Conservation (phyloP, 2,113 vertebrate species). For the Aleadryas rufinucha region DNA sequence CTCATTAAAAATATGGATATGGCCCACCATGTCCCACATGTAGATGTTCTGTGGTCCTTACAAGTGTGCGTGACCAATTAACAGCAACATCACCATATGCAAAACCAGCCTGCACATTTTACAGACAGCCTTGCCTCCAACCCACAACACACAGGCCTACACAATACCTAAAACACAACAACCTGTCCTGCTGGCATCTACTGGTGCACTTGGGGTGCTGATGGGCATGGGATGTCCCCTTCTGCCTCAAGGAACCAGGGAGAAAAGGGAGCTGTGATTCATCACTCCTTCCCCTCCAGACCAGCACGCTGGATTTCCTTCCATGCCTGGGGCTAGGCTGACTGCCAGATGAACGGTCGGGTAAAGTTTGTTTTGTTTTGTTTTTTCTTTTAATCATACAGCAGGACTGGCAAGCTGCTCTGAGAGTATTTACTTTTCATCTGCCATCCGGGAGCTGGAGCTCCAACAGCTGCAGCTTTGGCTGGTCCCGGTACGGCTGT, state of each 20-base stretch:
- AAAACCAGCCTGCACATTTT: not conserved
- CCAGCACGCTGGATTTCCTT: slow-evolving; percentile 4
- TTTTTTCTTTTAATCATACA: slow-evolving; percentile 25
- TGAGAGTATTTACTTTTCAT: slow-evolving; percentile 23
- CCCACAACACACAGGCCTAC: not conserved
- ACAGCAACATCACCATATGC: too few species aligned
- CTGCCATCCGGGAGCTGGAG: not conserved
- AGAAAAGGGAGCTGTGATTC: not conserved
- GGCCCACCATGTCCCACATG: not conserved
- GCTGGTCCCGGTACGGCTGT: not conserved
- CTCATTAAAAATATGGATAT: not conserved
- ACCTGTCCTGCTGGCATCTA: not conserved
- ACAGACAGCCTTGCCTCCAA: not conserved
- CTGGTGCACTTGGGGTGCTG: not conserved
- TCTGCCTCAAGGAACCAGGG: not conserved
- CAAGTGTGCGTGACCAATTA: rapidly evolving
- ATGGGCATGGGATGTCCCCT: not conserved
- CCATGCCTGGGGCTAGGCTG: slow-evolving; percentile 5
- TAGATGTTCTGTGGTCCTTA: not conserved
- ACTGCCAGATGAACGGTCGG: slow-evolving; percentile 10
- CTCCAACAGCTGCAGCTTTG: not conserved
- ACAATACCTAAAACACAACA: not conserved
- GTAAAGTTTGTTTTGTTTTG: not conserved
- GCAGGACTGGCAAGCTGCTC: slow-evolving; percentile 25
- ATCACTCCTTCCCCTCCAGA: not conserved